Conservation (phyloP, 64 coral and sea anemone genomes). For the Anthopleura sola region DNA sequence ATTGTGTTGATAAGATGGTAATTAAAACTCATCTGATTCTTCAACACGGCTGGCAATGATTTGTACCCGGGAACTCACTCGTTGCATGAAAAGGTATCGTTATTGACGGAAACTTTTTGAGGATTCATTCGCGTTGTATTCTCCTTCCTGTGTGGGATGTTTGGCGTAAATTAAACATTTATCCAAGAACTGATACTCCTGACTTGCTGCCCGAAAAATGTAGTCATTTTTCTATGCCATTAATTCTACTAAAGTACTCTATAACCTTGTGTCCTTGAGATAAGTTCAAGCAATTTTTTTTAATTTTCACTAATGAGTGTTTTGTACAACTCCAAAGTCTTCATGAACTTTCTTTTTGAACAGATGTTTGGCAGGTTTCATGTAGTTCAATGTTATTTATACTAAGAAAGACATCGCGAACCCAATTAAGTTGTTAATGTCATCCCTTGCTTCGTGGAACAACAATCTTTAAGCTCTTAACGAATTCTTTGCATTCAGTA, state of each 20-base stretch:
- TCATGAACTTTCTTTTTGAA: neutral
- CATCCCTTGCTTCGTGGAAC: neutral
- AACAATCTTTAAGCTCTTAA: neutral
- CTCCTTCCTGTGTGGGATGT: neutral
- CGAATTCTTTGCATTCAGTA: neutral
- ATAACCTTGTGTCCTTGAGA: neutral
- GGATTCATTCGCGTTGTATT: neutral
- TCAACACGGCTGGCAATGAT: neutral
- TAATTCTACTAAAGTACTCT: too few species aligned
- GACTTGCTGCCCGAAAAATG: neutral
- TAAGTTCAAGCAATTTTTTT: neutral
- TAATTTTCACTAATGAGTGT: neutral
- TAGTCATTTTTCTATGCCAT: too few species aligned
- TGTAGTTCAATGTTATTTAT: neutral
- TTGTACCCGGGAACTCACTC: neutral
- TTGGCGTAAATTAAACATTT: neutral
- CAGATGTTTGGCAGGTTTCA: neutral
- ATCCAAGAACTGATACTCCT: neutral
- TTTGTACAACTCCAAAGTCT: neutral
- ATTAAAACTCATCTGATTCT: neutral
- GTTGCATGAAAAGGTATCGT: neutral
- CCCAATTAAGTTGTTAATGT: neutral
- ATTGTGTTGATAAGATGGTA: neutral
- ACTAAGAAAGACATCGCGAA: neutral
- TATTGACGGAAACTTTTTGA: neutral